These are phyloP conservation scores for Conus canariensis DNA, from an alignment of 2,888 invertebrate species.

Conservation along the genomic window DNA sequence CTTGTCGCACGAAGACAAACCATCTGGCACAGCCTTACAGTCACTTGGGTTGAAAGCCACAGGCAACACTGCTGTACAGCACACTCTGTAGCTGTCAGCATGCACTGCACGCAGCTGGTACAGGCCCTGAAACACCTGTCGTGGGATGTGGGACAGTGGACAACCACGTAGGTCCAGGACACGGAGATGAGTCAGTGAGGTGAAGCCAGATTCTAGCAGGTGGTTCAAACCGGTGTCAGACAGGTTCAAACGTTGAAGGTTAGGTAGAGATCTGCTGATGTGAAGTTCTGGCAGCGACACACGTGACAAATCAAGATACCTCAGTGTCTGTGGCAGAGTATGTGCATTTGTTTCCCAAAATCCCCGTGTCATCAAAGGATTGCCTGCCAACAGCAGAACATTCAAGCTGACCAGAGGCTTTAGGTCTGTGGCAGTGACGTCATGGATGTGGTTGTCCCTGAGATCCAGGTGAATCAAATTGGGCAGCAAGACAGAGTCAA, in stretches of 20 bases:
- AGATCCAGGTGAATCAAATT: constrained; percentile 18
- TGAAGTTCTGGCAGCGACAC: background rate
- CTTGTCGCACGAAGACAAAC: background rate
- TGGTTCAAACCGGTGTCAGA: background rate
- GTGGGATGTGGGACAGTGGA: constrained; percentile 3
- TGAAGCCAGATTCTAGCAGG: background rate
- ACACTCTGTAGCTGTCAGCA: constrained; percentile 4
- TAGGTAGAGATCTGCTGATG: background rate
- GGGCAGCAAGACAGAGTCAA: background rate
- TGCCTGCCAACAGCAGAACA: background rate
- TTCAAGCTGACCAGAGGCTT: background rate
- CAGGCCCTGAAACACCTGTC: background rate
- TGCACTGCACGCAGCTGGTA: background rate
- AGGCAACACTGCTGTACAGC: background rate
- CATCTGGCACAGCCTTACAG: background rate
- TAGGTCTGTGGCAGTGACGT: background rate
- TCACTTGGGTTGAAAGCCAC: background rate
- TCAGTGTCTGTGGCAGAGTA: background rate
- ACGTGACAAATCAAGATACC: background rate
- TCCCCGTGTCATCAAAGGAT: background rate
- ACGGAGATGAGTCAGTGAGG: background rate
- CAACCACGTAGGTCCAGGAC: constrained; percentile 3
- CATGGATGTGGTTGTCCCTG: background rate
- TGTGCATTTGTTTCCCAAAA: no score
- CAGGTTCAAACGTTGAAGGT: constrained; percentile 7